Base-by-base conservation (phyloP, 53 echinoderm and acorn worm species). In the Mesocentrotus franciscanus region DNA sequence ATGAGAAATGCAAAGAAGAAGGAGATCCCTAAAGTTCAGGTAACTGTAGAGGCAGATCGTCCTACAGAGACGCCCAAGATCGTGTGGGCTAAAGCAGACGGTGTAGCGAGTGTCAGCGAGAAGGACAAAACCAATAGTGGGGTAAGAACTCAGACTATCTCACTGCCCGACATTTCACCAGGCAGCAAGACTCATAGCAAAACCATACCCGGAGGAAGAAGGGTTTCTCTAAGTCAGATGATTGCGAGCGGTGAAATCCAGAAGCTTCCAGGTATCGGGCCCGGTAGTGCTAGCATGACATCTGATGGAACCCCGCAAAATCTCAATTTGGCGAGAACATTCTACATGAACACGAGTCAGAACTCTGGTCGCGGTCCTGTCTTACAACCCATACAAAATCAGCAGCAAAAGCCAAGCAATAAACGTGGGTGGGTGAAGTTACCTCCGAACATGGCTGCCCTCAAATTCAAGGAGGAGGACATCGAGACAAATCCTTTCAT, bases 341-440 rank as follows among this genome's bases (percentile, higher is more conserved):
- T 98, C 75, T 97, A 97, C 85, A 94, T 98, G 95, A 96, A 98
- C 92, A 98, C 98, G 22, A 98, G 98, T 92, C 93, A 93, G 35
- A 75, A 91, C 10, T 71, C 72, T 22, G 92, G 95, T 5, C 83
- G 85, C 3, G 89, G 64, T 60, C 93, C 91, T 35, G 62, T 84
- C 57, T 57, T 96, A 29, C 94, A 94, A 30, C 92, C 93, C 61
- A 94, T 96, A 34, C 79, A 96, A 32, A 60, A 49, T 30, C 62
- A 93, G 42, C 78, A 94, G 27, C 90, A 79, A 11, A 95, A 96
- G 71, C 79, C 85, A 9, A 94, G 60, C 84, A 58, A 79, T 34
- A 92, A 95, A 85, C 90, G 85, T 36, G 94, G 95, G 1, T 94
- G 95, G 32, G 72, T 90, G 12, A 95, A 90, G 17, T 78, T 96